Conservation (phyloP, 2,888 invertebrate species). For the Nomada ferruginata region DNA sequence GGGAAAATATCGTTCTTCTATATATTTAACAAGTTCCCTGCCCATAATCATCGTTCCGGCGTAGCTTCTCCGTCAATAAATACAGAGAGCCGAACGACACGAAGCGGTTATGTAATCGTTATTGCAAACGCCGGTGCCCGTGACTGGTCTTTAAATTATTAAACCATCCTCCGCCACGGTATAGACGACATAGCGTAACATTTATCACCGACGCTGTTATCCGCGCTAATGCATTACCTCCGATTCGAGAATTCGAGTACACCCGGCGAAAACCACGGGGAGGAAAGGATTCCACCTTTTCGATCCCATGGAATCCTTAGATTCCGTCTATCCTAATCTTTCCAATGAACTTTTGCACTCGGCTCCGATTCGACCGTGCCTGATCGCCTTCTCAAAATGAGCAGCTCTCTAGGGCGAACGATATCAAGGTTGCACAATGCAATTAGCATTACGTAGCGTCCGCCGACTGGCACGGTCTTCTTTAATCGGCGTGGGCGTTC, state of each 20-base stretch:
- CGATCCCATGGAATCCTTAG: conserved; percentile 13
- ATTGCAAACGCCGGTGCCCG: conserved; percentile 61
- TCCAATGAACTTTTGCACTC: background rate
- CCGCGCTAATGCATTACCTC: conserved; percentile 43
- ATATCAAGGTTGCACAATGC: conserved; percentile 71
- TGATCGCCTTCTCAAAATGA: conserved; percentile 50
- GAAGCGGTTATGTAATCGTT: conserved; percentile 59
- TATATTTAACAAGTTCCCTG: conserved; percentile 47
- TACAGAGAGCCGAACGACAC: conserved; percentile 41
- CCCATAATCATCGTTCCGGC: conserved; percentile 23
- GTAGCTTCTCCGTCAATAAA: conserved; percentile 37
- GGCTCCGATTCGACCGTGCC: background rate
- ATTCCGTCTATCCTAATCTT: too few species aligned
- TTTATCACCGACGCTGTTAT: conserved; percentile 42
- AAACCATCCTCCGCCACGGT: conserved; percentile 38
- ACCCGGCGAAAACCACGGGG: background rate
- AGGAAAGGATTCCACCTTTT: too few species aligned
- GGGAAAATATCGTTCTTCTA: conserved; percentile 57
- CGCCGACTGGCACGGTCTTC: conserved; percentile 52
- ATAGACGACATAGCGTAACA: conserved; percentile 39
- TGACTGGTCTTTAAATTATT: conserved; percentile 60
- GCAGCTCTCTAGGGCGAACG: conserved; percentile 54
- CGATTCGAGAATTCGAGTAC: conserved; percentile 47
- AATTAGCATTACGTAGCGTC: conserved; percentile 70
- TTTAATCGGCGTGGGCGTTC: conserved; percentile 65